phyloP scores from a whole-genome alignment of 2,888 invertebrate species.

The Volucella bombylans region DNA sequence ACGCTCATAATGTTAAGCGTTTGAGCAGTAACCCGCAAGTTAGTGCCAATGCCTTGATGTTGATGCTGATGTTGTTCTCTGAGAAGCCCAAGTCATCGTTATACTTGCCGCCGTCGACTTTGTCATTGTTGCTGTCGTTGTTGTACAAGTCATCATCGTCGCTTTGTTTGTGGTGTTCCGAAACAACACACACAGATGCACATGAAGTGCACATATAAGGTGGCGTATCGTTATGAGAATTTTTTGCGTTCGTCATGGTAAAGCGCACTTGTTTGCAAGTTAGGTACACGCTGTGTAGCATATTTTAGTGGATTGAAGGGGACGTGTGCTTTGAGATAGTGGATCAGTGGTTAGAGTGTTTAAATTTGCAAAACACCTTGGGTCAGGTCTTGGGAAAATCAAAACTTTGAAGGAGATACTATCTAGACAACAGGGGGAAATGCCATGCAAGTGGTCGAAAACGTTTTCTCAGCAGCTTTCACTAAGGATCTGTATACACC shows the following conservation, averaged over 20 bases:
- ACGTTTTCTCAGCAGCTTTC: too few relatives aligned
- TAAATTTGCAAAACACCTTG: too few relatives aligned
- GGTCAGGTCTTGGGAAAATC: too few relatives aligned
- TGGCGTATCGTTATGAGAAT: slow-evolving; percentile 43
- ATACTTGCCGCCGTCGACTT: slow-evolving; percentile 12
- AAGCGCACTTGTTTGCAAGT: slow-evolving; percentile 31
- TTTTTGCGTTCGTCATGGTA: slow-evolving; percentile 33
- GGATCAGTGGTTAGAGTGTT: too few relatives aligned
- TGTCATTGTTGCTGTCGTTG: neutral
- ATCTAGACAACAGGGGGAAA: too few relatives aligned
- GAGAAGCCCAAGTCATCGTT: neutral
- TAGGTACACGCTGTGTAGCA: slow-evolving; percentile 22
- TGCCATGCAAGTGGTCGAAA: too few relatives aligned
- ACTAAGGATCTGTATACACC: too few relatives aligned
- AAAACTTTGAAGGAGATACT: too few relatives aligned
- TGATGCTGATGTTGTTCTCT: slow-evolving; percentile 22
- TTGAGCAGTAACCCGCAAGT: slow-evolving; percentile 35
- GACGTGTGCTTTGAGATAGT: neutral
- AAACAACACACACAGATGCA: slow-evolving; percentile 29
- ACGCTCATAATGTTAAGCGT: slow-evolving; percentile 57
- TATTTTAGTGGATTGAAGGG: slow-evolving; percentile 12
- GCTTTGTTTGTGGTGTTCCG: slow-evolving; percentile 54
- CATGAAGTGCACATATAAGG: slow-evolving; percentile 29
- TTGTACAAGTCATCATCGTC: slow-evolving; percentile 8
- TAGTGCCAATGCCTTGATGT: neutral